Base-by-base conservation (phyloP, 2,888 invertebrate genomes). In the Deroplatys truncata region DNA sequence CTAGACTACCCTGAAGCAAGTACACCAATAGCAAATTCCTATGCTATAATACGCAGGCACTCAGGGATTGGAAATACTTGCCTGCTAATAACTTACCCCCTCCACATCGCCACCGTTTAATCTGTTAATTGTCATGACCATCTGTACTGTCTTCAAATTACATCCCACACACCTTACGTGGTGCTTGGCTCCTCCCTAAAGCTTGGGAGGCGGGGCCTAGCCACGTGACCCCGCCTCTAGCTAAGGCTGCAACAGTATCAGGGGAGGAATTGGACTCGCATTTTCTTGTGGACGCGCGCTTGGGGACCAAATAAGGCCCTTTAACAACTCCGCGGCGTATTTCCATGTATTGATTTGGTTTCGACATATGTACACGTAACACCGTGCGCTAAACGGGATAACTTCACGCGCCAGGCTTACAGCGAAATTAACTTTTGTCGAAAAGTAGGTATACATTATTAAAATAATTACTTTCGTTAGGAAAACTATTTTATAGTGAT, bases 101-200 rank as follows among this genome's bases (percentile, higher is more conserved):
- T 72, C 56, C 56, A 72, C 56, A 20, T 72, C 56, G 56, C 56
- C 56, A 25, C 56, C 56, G 56, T 72, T 72, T 72, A 72, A 72
- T 72, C 56, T 72, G 56, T 72, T 72, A 72, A 72, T 72, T 72
- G 56, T 72, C 56, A 72, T 72, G 56, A 72, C 56, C 56, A 72
- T 72, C 56, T 72, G 56, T 72, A 72, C 56, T 56, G 86, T 86
- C 86, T 86, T 86, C 86, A 86, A 56, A 86, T 86, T 86, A 86
- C 56, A 29, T 43, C 56, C 86, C 56, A 86, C 31, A n/a, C 43
- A 86, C 56, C 56, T 86, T 56, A 31, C 56, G 86, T 83, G 89
- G 84, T 89, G 84, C 83, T 43, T 82, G 83, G 88, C 90, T 90
- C 90, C 90, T 84, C 90, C 90, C 88, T 31, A 13, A 20, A 28